Evolutionary conservation across 1,140 invertebrate species (phyloP), one percentile per base, ranked within the genome.

Genomic region (Aphaenogaster floridana): DNA sequence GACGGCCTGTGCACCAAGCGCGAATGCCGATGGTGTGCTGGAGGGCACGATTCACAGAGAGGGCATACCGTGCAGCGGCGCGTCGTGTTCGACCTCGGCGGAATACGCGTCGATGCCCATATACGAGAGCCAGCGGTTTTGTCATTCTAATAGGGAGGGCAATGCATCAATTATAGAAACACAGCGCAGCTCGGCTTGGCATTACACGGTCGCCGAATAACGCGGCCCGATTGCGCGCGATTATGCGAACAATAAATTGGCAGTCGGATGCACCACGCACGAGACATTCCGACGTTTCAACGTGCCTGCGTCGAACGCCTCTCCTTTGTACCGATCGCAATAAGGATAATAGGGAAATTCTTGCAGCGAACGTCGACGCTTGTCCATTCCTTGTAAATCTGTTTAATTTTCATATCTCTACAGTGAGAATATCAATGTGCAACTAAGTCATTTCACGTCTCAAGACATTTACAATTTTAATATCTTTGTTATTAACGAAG

Each of bases 141-240:
- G 92, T 92, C 91, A 93, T 93, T 94, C 92, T 94, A 94, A 93
- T 93, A 93, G 92, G 81, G 87, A 79, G 87, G 85, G 79, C 92
- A 90, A 94, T 94, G 91, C 93, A 94, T 94, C 93, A 94, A 94
- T 94, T 94, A 94, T 93, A 93, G 93, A 93, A 93, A 94, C 93
- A 92, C 89, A 90, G 88, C 74, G 86, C 84, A 74, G 87, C n/a
- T 66, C 81, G 74, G 71, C 69, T 76, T 88, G 89, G 89, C 87
- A 91, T 92, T 92, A 92, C 92, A 92, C 81, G 89, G 79, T 59
- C 86, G 72, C 61, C 90, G 92, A 93, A 93, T 93, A 93, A 93
- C 91, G 92, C 89, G 77, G 69, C 57, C 87, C 91, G 91, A 94
- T 94, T 92, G 91, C 88, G 84, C 76, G 64, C 93, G 93, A 94